phyloP scores from a whole-genome alignment of 2,113 vertebrate species.

The Reinhardtius hippoglossoides region DNA sequence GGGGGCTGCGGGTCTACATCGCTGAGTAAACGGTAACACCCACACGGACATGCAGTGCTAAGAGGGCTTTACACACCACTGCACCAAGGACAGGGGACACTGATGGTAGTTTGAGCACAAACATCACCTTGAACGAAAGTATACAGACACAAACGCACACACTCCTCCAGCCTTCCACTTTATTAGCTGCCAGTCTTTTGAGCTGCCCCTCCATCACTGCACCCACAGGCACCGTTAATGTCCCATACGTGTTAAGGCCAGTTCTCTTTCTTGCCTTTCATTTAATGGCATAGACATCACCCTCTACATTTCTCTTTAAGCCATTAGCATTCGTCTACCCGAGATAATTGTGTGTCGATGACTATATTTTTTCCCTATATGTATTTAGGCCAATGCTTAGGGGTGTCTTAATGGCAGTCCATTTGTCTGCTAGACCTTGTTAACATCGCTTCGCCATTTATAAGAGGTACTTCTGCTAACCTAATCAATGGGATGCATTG shows the following conservation, averaged over 20 bases:
- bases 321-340: slow-evolving; percentile 64
- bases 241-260: slow-evolving; percentile 62
- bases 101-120: slow-evolving; percentile 58
- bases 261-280: slow-evolving; percentile 55
- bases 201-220: slow-evolving; percentile 68
- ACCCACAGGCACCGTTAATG: slow-evolving; percentile 77
- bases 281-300: slow-evolving; percentile 60
- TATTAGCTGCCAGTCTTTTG: slow-evolving; percentile 78
- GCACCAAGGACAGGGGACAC: slow-evolving; percentile 52
- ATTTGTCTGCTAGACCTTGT: slow-evolving; percentile 73
- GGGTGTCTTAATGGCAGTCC: slow-evolving; percentile 64
- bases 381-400: slow-evolving; percentile 60
- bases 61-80: slow-evolving; percentile 40
- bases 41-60: slow-evolving; percentile 44
- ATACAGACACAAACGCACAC: slow-evolving; percentile 31
- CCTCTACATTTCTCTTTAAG: slow-evolving; percentile 63
- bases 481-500: slow-evolving; percentile 73
- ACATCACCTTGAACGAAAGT: slow-evolving; percentile 37
- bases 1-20: slow-evolving; percentile 30
- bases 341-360: slow-evolving; percentile 63
- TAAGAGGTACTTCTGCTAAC: slow-evolving; percentile 69
- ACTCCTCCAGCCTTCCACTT: slow-evolving; percentile 50
- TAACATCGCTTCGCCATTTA: slow-evolving; percentile 64
- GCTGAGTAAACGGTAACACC: slow-evolving; percentile 60
- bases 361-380: slow-evolving; percentile 59